These are phyloP conservation scores for Mactromeris polynyma DNA, from an alignment of 2,888 invertebrate species.

Conservation along the genomic window DNA sequence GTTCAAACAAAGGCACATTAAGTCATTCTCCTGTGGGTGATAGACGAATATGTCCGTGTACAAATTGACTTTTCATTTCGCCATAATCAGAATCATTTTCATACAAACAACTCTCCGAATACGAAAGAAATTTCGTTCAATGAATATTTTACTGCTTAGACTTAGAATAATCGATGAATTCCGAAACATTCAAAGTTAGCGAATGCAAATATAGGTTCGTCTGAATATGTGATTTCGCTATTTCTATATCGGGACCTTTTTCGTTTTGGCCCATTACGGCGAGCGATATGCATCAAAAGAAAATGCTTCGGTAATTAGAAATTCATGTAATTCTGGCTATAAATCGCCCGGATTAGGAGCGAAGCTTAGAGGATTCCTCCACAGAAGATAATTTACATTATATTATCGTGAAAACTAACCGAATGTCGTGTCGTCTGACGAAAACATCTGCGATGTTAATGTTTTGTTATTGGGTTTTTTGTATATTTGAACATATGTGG, in stretches of 20 bases:
- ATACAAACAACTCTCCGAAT: slow-evolving; percentile 19
- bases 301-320: slow-evolving; percentile 63
- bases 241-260: slow-evolving; percentile 19
- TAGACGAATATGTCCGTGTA: not conserved
- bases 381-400: slow-evolving; percentile 31
- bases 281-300: slow-evolving; percentile 61
- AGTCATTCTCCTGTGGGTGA: not conserved
- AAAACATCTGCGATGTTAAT: not conserved
- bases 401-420: slow-evolving; percentile 4
- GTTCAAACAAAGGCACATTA: not conserved
- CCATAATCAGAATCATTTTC: slow-evolving; percentile 15
- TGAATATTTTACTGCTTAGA: slow-evolving; percentile 65
- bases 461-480: not conserved
- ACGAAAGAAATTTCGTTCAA: slow-evolving; percentile 54
- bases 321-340: slow-evolving; percentile 66
- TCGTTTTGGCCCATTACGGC: slow-evolving; percentile 38
- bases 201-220: slow-evolving; percentile 46
- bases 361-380: slow-evolving; percentile 35
- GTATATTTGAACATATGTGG: not conserved
- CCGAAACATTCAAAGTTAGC: slow-evolving; percentile 37
- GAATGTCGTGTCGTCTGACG: not conserved
- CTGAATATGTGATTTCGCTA: slow-evolving; percentile 27
- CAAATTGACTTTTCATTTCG: slow-evolving; percentile 33
- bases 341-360: slow-evolving; percentile 64
- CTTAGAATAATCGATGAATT: slow-evolving; percentile 41